These are phyloP conservation scores for Microplitis manilae DNA, from an alignment of 2,888 invertebrate genomes.

Conservation along the genomic window DNA sequence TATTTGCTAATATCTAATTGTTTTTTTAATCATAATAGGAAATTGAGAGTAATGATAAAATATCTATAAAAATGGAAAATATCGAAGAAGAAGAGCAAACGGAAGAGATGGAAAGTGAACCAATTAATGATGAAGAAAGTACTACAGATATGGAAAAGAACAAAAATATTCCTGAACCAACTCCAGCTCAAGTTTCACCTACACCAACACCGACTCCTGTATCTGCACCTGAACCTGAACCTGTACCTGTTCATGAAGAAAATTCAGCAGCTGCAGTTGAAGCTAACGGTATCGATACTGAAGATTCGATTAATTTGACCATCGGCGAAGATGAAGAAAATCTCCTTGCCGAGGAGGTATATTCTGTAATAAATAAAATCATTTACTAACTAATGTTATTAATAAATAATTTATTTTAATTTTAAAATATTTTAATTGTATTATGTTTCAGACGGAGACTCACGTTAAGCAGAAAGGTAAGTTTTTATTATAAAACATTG, in stretches of 20 bases:
- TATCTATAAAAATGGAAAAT: conserved; percentile 48
- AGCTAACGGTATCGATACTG: conserved; percentile 79
- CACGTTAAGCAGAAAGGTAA: conserved; percentile 69
- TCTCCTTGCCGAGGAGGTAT: conserved; percentile 85
- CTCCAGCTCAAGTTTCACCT: neutral
- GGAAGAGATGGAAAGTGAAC: conserved; percentile 45
- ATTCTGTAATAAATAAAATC: conserved; percentile 48
- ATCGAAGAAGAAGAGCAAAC: conserved; percentile 39
- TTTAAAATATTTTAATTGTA: conserved; percentile 24
- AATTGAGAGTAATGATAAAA: neutral
- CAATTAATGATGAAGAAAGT: conserved; percentile 43
- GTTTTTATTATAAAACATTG: conserved; percentile 48
- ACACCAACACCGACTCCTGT: conserved; percentile 44
- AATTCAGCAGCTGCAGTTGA: conserved; percentile 62
- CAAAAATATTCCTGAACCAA: conserved; percentile 39
- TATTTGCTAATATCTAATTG: neutral
- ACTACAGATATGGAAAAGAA: conserved; percentile 52
- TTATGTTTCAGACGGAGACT: conserved; percentile 65
- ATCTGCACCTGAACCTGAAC: conserved; percentile 31
- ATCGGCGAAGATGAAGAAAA: conserved; percentile 86
- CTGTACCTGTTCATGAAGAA: conserved; percentile 28
- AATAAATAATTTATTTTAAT: conserved; percentile 27
- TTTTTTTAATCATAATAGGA: neutral
- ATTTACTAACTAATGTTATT: neutral
- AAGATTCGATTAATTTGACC: conserved; percentile 86